phyloP scores from a whole-genome alignment of 1,140 invertebrate genomes.

The Leptopilina boulardi region DNA sequence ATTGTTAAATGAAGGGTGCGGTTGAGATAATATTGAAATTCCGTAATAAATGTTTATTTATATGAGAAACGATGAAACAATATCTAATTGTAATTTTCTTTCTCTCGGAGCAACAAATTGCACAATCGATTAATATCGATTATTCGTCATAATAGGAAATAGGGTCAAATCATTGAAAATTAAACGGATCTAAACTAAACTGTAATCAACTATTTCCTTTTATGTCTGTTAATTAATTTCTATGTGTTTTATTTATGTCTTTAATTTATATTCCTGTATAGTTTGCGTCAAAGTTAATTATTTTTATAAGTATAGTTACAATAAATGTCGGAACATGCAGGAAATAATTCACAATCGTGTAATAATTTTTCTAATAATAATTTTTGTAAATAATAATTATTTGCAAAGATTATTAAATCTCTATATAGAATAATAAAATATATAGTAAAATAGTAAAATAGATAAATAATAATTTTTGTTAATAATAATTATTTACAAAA shows the following conservation, averaged over 20 bases:
- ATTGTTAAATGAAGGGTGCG: not conserved
- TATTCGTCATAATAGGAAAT: not conserved
- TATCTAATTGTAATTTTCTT: not conserved
- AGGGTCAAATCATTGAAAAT: conserved; percentile 24
- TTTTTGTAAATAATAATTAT: no score
- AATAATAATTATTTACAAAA: no score
- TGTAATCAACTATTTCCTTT: not conserved
- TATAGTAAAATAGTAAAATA: no score
- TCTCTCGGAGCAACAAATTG: not conserved
- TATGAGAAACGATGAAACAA: conserved; percentile 10
- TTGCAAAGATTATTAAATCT: no score
- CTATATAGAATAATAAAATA: no score
- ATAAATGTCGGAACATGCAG: no score
- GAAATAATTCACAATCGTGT: no score
- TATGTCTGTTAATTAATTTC: conserved; percentile 5
- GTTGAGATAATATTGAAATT: not conserved
- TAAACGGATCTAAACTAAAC: not conserved
- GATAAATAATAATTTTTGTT: no score
- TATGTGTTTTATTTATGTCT: not conserved
- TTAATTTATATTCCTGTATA: conserved; percentile 22
- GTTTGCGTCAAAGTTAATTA: not conserved
- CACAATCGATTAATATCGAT: not conserved
- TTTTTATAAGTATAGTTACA: not conserved
- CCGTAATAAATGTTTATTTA: no score
- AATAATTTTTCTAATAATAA: no score